Percentiles rank a stretch among this genome's conserved stretches.
These are phyloP conservation scores for Toxonevra muliebris DNA, from an alignment of 2,888 invertebrate genomes.

Conservation along the genomic window DNA sequence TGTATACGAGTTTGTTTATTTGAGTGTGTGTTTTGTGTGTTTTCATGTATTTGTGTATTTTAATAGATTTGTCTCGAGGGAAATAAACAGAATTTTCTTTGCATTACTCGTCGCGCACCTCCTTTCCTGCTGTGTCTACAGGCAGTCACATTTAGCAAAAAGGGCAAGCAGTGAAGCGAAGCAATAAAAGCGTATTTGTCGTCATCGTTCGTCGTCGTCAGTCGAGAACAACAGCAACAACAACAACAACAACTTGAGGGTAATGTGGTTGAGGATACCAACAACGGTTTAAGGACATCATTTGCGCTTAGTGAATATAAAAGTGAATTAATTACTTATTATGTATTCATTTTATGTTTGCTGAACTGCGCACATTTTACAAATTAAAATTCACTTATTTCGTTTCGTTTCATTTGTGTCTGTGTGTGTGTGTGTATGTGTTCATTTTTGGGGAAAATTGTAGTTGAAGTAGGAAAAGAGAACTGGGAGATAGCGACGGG, in stretches of 20 bases:
- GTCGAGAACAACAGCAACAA: no score
- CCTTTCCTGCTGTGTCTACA: not conserved
- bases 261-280: not conserved
- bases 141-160: not conserved
- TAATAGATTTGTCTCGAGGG: slow-evolving; percentile 48
- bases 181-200: slow-evolving; percentile 20
- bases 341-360: slow-evolving; percentile 29
- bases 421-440: no score
- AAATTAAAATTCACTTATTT: slow-evolving; percentile 31
- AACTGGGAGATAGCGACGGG: no score
- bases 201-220: not conserved
- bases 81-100: slow-evolving; percentile 28
- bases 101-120: not conserved
- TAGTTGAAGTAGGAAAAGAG: no score
- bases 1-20: no score
- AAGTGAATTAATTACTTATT: slow-evolving; percentile 30
- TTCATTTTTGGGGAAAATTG: no score
- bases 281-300: slow-evolving; percentile 15
- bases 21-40: slow-evolving; percentile 4
- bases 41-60: slow-evolving; percentile 25
- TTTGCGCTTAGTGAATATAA: slow-evolving; percentile 27
- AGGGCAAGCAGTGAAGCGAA: not conserved
- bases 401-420: not conserved
- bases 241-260: not conserved
- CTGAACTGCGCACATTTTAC: slow-evolving; percentile 22